Conservation (phyloP, 53 echinoderm and acorn worm species). For the Luidia sarsii region DNA sequence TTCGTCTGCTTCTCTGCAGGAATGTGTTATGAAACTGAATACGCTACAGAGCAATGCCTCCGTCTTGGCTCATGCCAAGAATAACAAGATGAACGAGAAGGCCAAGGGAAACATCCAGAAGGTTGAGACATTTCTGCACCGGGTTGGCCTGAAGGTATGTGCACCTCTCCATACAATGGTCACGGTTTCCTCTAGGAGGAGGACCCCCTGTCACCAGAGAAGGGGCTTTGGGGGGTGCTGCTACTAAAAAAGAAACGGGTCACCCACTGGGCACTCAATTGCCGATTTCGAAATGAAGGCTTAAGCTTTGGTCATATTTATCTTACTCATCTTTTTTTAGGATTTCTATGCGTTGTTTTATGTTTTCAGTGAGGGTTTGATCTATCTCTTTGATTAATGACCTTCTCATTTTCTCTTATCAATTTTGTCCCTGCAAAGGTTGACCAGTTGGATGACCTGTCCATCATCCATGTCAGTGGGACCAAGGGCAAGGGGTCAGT, state of each 20-base stretch:
- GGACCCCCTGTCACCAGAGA: no score
- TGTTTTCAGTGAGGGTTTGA: no score
- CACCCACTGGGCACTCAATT: no score
- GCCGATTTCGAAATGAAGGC: no score
- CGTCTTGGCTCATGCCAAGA: slow-evolving; percentile 56
- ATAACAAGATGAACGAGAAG: slow-evolving; percentile 46
- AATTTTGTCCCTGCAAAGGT: slow-evolving; percentile 56
- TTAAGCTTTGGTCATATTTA: no score
- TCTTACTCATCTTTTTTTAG: no score
- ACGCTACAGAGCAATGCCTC: slow-evolving; percentile 80
- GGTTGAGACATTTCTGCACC: slow-evolving; percentile 59
- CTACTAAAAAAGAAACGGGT: no score
- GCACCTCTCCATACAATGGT: not conserved
- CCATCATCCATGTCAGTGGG: slow-evolving; percentile 95
- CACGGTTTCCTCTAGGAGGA: no score
- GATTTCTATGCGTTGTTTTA: no score
- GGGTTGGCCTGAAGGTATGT: slow-evolving; percentile 82
- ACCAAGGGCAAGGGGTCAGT: slow-evolving; percentile 98
- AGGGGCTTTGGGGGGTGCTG: no score
- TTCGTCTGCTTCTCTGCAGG: slow-evolving; percentile 45
- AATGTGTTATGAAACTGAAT: slow-evolving; percentile 71
- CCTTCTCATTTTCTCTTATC: no score
- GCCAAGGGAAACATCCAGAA: slow-evolving; percentile 69
- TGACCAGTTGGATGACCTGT: slow-evolving; percentile 74
- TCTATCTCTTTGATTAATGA: no score